Evolutionary conservation across 2,888 invertebrate species (phyloP).

Genomic region (Apamea anceps): DNA sequence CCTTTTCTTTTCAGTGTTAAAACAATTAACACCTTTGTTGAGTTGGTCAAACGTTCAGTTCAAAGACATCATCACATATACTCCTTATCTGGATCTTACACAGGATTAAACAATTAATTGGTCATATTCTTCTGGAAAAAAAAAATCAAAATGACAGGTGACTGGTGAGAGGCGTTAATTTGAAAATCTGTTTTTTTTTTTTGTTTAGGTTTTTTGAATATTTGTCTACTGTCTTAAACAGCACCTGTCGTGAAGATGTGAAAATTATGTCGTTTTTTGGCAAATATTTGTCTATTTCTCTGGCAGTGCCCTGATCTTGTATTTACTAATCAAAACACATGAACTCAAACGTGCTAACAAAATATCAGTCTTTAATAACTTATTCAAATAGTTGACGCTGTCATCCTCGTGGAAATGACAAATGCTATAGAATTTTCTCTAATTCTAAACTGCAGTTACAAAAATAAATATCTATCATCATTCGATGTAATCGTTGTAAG

Average conservation of each 20-base stretch:
- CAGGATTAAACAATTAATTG: background rate
- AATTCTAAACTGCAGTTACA: background rate
- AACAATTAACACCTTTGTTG: constrained; percentile 24
- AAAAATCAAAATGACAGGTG: background rate
- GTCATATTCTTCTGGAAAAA: background rate
- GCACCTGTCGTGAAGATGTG: background rate
- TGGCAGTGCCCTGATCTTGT: background rate
- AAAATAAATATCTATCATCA: background rate
- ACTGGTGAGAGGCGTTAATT: background rate
- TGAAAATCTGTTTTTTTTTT: background rate
- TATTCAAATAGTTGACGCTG: background rate
- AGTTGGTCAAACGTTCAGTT: background rate
- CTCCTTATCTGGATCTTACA: background rate
- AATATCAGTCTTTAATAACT: background rate
- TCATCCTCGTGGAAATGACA: background rate
- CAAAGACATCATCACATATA: background rate
- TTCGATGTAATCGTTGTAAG: background rate
- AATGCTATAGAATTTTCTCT: constrained; percentile 12
- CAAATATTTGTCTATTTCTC: background rate
- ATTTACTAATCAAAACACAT: background rate
- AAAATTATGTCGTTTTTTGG: background rate
- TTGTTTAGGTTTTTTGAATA: background rate
- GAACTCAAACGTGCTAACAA: background rate
- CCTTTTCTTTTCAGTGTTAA: constrained; percentile 35
- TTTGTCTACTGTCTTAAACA: background rate